Conservation (phyloP, 2,113 vertebrate species). For the Barbus barbus region DNA sequence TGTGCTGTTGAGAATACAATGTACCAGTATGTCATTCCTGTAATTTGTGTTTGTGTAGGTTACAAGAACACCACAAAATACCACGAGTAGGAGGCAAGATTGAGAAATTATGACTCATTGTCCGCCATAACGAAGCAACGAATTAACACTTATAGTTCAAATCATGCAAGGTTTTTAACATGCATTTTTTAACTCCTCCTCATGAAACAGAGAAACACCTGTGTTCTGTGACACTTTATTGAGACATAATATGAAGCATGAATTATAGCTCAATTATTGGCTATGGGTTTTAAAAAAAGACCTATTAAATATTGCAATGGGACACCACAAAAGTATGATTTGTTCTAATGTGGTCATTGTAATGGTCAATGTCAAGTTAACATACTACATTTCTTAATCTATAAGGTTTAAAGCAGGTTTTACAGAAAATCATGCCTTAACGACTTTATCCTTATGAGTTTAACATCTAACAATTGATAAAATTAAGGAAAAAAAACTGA, state of each 20-base stretch:
- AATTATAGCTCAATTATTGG: neutral
- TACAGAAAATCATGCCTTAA: neutral
- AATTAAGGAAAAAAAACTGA: neutral
- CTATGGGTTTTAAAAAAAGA: no score
- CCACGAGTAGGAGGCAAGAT: conserved; percentile 26
- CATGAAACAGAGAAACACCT: neutral
- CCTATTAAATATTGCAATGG: neutral
- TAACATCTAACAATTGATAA: neutral
- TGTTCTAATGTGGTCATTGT: neutral
- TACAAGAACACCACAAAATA: conserved; percentile 41
- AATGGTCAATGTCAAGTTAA: neutral
- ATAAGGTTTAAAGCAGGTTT: neutral
- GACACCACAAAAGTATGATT: neutral
- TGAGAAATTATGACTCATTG: conserved; percentile 33
- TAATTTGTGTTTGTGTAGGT: conserved; percentile 32
- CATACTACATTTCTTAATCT: neutral
- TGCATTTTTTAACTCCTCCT: neutral
- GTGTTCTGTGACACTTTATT: neutral
- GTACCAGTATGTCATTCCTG: conserved; percentile 3
- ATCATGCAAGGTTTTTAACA: neutral
- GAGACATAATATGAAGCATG: neutral
- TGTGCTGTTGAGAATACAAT: conserved; percentile 5
- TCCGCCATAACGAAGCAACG: neutral
- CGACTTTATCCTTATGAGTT: neutral
- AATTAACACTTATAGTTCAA: neutral